Evolutionary conservation across 1,140 invertebrate species (phyloP), one percentile per base, ranked within the genome.

Genomic region (Theocolax elegans): DNA sequence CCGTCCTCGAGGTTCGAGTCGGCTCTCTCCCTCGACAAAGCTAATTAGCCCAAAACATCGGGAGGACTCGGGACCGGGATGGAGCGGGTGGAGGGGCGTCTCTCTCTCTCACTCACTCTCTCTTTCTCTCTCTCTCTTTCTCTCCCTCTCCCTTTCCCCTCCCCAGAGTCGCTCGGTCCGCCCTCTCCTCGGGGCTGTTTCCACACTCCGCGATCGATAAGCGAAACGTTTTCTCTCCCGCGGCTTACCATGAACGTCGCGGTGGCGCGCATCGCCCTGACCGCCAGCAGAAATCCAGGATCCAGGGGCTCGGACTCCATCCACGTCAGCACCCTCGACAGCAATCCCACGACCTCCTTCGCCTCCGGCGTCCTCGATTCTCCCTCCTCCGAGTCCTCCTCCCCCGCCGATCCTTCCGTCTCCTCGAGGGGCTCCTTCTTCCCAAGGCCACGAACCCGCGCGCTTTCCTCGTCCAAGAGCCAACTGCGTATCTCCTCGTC

Each of bases 271-370:
- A 88, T 84, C 68, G 87, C 86, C 68, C 87, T 82, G 63, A 88
- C 80, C 10, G 83, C 79, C 15, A 88, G 80, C 51, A 88, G 77
- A 9, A 87, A 78, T 67, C 81, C 83, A 10, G 87, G 87, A 76
- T 88, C 87, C 35, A 88, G 78, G 12, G 87, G 85, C 79, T 88
- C 84, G 23, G 84, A 85, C 68, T 89, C 87, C 85, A 88, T 88
- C 87, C 87, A 89, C 3, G 79, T 71, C 12, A 89, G 78, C 19
- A 87, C 87, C 42, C 83, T 82, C 12, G 82, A 80, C 9, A 89
- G 77, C 23, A 87, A 77, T 35, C 78, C 72, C 7, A 84, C 83
- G 0, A 83, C 83, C 67, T 88, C 87, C 31, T 79, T 76, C 12
- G 86, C 81, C 13, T 75, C 79, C 0, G 85, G 85, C 31, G 72